Evolutionary conservation across 1,140 invertebrate genomes (phyloP).

Genomic region (Meloidogyne floridensis): DNA sequence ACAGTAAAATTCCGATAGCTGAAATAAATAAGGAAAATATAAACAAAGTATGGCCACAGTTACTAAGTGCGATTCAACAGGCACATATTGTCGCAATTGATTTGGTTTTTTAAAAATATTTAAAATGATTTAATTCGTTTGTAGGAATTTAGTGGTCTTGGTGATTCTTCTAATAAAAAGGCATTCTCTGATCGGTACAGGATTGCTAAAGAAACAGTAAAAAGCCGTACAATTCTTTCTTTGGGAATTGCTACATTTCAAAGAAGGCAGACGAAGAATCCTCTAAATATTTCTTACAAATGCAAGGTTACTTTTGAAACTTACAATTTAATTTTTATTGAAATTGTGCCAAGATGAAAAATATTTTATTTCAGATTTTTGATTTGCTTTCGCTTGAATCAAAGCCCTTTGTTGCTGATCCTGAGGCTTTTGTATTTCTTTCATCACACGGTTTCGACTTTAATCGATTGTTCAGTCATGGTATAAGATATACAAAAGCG

Average conservation of each 20-base stretch:
- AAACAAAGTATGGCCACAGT: slow-evolving; percentile 29
- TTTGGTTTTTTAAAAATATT: slow-evolving; percentile 37
- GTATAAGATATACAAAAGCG: slow-evolving; percentile 33
- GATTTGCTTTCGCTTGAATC: slow-evolving; percentile 35
- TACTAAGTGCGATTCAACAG: slow-evolving; percentile 25
- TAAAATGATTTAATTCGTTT: slow-evolving; percentile 13
- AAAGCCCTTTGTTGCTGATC: slow-evolving; percentile 43
- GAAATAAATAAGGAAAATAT: slow-evolving; percentile 40
- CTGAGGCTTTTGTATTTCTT: slow-evolving; percentile 40
- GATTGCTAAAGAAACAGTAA: slow-evolving; percentile 15
- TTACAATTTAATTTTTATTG: background rate
- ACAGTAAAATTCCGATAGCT: slow-evolving; percentile 18
- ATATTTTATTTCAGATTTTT: slow-evolving; percentile 35
- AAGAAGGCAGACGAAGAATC: background rate
- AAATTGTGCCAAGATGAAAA: background rate
- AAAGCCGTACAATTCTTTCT: slow-evolving; percentile 33
- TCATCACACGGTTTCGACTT: slow-evolving; percentile 45
- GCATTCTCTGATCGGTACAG: slow-evolving; percentile 32
- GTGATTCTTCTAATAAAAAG: slow-evolving; percentile 2
- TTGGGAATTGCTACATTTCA: slow-evolving; percentile 40
- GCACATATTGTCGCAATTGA: slow-evolving; percentile 34
- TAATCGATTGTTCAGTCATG: slow-evolving; percentile 35
- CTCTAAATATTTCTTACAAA: slow-evolving; percentile 18
- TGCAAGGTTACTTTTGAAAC: slow-evolving; percentile 25
- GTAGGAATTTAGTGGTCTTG: slow-evolving; percentile 43